These are phyloP conservation scores for Ceyx melanurus DNA, from an alignment of 2,113 vertebrate species.

Conservation along the genomic window DNA sequence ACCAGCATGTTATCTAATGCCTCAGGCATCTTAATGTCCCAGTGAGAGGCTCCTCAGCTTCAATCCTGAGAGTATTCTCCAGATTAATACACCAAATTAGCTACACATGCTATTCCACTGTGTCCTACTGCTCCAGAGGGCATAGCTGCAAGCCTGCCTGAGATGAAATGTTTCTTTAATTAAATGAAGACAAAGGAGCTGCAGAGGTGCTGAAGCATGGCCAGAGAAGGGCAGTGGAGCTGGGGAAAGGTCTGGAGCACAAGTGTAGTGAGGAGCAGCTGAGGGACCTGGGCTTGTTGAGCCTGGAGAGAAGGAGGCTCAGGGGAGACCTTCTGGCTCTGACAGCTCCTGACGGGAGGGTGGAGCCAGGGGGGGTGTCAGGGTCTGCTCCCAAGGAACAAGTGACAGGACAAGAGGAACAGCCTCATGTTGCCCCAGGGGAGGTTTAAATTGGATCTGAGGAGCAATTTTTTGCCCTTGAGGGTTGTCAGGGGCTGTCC, in stretches of 20 bases:
- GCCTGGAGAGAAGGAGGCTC: no score
- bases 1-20: fast-evolving
- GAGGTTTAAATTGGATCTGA: no score
- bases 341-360: no score
- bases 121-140: neutral
- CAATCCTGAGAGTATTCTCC: neutral
- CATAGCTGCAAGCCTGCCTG: neutral
- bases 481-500: no score
- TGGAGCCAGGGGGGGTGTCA: no score
- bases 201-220: no score
- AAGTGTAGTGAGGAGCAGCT: neutral
- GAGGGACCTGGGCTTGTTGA: neutral
- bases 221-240: neutral
- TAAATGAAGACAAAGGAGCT: neutral
- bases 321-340: no score
- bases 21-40: neutral
- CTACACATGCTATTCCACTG: no score
- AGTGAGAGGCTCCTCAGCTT: neutral
- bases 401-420: no score
- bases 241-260: neutral
- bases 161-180: neutral
- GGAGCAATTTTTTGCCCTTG: no score
- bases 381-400: no score
- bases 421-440: no score
- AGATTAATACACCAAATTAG: neutral